phyloP scores from a whole-genome alignment of 2,888 invertebrate genomes.

The Caradrina clavipalpis region DNA sequence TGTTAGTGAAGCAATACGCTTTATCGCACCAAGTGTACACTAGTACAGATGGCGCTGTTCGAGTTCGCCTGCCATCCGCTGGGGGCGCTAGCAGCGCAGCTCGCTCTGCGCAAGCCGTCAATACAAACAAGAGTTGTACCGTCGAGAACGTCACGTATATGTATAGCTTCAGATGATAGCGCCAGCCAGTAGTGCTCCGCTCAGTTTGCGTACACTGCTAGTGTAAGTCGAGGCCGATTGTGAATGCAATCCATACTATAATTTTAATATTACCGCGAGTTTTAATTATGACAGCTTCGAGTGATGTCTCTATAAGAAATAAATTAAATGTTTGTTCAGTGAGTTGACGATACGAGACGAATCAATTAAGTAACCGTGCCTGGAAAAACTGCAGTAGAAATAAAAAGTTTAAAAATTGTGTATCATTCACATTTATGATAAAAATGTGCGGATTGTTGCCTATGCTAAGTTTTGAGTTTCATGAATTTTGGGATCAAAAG shows the following conservation, averaged over 20 bases:
- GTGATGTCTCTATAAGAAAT: constrained; percentile 69
- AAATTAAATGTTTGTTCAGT: constrained; percentile 73
- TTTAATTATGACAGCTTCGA: constrained; percentile 79
- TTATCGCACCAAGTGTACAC: neutral
- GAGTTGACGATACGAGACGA: constrained; percentile 70
- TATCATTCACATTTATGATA: constrained; percentile 69
- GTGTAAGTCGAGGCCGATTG: constrained; percentile 83
- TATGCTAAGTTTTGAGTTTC: constrained; percentile 65
- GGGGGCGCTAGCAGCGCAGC: constrained; percentile 68
- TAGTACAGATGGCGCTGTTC: constrained; percentile 68
- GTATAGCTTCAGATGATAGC: constrained; percentile 83
- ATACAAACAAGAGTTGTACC: constrained; percentile 86
- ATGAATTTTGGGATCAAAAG: constrained; percentile 32
- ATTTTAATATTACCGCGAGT: constrained; percentile 78
- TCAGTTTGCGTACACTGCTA: constrained; percentile 84
- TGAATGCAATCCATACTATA: constrained; percentile 79
- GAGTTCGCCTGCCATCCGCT: constrained; percentile 47
- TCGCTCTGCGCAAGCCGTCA: constrained; percentile 84
- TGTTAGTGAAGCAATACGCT: neutral
- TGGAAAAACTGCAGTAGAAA: constrained; percentile 75
- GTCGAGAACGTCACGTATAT: constrained; percentile 78
- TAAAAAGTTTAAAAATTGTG: constrained; percentile 73
- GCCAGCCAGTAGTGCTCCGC: constrained; percentile 82
- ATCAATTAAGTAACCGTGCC: constrained; percentile 71
- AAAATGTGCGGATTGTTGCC: constrained; percentile 78